These are phyloP conservation scores for Zele albiditarsus DNA, from an alignment of 2,888 invertebrate species.

Conservation along the genomic window DNA sequence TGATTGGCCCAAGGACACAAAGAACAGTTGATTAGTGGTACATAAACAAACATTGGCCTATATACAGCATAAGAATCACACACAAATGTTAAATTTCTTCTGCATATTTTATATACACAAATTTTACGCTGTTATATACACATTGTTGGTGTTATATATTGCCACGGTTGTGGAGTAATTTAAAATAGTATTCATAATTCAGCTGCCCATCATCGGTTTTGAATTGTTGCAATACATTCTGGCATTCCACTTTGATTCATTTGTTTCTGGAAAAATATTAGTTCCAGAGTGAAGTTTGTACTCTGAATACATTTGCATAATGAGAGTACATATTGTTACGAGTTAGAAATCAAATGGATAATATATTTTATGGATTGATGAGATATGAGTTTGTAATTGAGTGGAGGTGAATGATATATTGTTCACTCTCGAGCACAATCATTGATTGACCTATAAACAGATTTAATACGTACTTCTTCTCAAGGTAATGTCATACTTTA, in stretches of 20 bases:
- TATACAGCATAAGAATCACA: neutral
- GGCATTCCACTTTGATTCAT: too few species aligned
- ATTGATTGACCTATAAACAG: constrained; percentile 10
- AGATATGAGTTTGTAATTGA: neutral
- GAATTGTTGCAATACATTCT: too few species aligned
- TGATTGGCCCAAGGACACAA: neutral
- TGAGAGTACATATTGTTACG: too few species aligned
- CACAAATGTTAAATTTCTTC: neutral
- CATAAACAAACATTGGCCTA: neutral
- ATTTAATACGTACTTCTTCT: neutral
- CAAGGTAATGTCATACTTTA: neutral
- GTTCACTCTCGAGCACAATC: neutral
- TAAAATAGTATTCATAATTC: too few species aligned
- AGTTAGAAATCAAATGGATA: neutral
- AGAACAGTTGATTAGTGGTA: neutral
- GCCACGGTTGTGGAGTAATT: too few species aligned
- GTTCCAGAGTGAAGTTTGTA: too few species aligned
- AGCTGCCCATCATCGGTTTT: too few species aligned
- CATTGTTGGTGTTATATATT: neutral
- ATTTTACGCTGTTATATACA: neutral
- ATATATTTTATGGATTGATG: neutral
- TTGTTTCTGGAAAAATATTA: too few species aligned
- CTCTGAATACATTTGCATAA: too few species aligned
- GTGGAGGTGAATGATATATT: neutral
- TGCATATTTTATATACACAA: neutral